Conservation (phyloP, 2,797 vertebrate genomes). For the Buphagus erythrorhynchus region DNA sequence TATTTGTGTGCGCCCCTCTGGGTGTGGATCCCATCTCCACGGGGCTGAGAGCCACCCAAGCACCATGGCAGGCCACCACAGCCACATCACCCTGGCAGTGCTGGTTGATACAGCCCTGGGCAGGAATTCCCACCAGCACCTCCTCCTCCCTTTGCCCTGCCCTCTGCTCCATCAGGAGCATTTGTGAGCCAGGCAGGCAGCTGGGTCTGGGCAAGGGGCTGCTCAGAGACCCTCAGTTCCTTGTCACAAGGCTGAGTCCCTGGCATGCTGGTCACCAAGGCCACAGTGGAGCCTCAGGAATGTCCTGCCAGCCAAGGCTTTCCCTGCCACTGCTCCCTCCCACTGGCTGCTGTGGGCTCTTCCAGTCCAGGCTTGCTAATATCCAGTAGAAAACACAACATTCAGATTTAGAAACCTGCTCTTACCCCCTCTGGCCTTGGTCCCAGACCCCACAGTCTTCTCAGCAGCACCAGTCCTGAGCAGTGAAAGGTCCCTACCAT, state of each 20-base stretch:
- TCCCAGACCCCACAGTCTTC: neutral
- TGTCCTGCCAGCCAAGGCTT: neutral
- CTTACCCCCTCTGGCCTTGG: neutral
- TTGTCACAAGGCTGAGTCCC: neutral
- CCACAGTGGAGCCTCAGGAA: neutral
- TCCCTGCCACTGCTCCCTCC: neutral
- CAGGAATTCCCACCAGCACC: neutral
- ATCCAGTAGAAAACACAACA: neutral
- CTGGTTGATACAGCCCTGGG: neutral
- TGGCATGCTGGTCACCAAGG: neutral
- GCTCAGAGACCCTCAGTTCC: neutral
- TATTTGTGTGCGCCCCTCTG: neutral
- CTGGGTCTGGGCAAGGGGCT: neutral
- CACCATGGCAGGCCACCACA: neutral
- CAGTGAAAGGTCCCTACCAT: fast-evolving
- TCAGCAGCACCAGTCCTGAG: neutral
- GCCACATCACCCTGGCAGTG: neutral
- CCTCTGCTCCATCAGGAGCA: neutral
- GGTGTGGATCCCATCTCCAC: fast-evolving
- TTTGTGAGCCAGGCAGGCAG: neutral
- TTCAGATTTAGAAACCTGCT: neutral
- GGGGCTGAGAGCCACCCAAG: neutral
- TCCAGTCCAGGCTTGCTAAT: neutral
- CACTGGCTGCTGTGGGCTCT: neutral
- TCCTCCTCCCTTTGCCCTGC: neutral